Base-by-base conservation (phyloP, 2,113 vertebrate genomes). In the Talpa occidentalis region DNA sequence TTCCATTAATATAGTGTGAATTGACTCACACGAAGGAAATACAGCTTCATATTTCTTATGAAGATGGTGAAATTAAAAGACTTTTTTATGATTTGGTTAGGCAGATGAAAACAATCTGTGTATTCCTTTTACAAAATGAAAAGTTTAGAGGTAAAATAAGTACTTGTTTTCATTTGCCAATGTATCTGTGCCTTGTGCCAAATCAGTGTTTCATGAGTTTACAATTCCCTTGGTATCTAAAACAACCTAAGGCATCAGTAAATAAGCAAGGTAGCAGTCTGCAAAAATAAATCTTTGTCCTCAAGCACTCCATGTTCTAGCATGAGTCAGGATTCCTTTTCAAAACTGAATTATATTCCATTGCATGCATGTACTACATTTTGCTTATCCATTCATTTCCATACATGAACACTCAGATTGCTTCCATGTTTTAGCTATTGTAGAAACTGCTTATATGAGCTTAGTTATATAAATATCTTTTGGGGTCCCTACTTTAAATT, bases 11-110 rank as follows among this genome's bases (percentile, higher is more conserved):
- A 78, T 6, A 59, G 3, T 32, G 19, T 67, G 37, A 26, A 32
- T 56, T 81, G 32, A 8, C 42, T 82, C 60, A 72, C 54, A 95
- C 19, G 62, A 92, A 92, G 52, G 83, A 94, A 89, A 86, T n/a
- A 15, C 19, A 67, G 15, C 21, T 89, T 74, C 72, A 44, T 72
- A 47, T 73, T 89, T 86, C 44, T 81, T 19, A 35, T 28, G 49
- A 91, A 14, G 42, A 49, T 74, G 1, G n/a, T 62, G 19, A 88
- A 17, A 32, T 62, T 22, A 79, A 79, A 70, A 77, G 42, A 56
- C 12, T 64, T 16, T 26, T 72, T 69, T 69, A 91, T 16, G 4
- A 37, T 81, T 70, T 89, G 24, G 2, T 3, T 40, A 7, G 21
- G 37, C 30, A 85, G 76, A 76, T 85, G 49, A 79, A 89, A 89